These are phyloP conservation scores for Hypsopygia costalis DNA, from an alignment of 2,888 invertebrate species.

Conservation along the genomic window DNA sequence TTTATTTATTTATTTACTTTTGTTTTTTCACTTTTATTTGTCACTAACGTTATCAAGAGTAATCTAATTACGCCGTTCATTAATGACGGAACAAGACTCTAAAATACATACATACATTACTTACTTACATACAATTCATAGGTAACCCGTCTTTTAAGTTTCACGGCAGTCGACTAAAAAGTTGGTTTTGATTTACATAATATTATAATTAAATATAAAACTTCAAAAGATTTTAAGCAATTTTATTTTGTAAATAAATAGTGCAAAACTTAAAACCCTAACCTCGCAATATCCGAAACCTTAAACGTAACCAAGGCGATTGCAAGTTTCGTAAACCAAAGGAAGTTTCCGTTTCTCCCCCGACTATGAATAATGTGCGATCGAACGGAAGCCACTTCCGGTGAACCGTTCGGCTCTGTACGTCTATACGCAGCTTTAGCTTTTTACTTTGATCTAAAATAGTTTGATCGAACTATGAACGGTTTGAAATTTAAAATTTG, in stretches of 20 bases:
- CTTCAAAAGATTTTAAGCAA: too few relatives aligned
- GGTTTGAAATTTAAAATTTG: slow-evolving; percentile 8
- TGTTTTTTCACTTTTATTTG: too few relatives aligned
- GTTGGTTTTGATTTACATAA: too few relatives aligned
- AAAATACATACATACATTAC: too few relatives aligned
- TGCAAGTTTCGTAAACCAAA: slow-evolving; percentile 3
- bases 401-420: not conserved
- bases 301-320: slow-evolving; percentile 6
- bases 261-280: not conserved
- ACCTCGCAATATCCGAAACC: not conserved
- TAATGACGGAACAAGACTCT: too few relatives aligned
- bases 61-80: too few relatives aligned
- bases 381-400: slow-evolving; percentile 19
- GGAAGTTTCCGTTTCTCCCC: slow-evolving; percentile 9
- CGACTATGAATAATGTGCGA: slow-evolving; percentile 17
- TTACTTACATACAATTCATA: too few relatives aligned
- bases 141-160: too few relatives aligned
- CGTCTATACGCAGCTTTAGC: slow-evolving; percentile 3
- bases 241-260: not conserved
- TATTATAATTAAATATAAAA: too few relatives aligned
- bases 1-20: too few relatives aligned
- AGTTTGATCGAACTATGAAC: slow-evolving; percentile 8
- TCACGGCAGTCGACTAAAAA: too few relatives aligned
- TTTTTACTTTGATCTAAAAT: slow-evolving; percentile 4
- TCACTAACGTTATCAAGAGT: too few relatives aligned